phyloP scores from a whole-genome alignment of 2,797 vertebrate species.

The Brachyrhaphis roseni region DNA sequence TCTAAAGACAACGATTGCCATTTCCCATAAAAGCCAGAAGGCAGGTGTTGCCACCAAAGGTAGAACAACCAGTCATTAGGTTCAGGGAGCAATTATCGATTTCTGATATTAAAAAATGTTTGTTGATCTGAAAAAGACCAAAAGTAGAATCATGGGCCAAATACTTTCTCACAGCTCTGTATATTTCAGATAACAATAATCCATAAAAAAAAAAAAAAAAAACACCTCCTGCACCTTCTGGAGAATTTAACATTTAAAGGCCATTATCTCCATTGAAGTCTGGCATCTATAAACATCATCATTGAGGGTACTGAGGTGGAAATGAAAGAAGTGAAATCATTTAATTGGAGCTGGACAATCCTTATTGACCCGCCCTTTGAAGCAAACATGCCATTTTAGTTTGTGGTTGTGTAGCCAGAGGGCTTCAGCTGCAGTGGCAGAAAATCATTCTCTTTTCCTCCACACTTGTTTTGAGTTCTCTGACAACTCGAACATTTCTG shows the following conservation, averaged over 20 bases:
- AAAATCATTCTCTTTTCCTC: not conserved
- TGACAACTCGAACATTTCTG: constrained; percentile 3
- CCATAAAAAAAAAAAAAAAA: constrained; percentile 23
- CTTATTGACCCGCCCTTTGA: constrained; percentile 37
- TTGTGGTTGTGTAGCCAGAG: constrained; percentile 11
- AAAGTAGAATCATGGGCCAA: not conserved
- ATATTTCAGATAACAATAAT: constrained; percentile 12
- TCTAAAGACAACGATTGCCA: not conserved
- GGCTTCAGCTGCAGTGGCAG: not conserved
- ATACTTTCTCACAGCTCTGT: not conserved
- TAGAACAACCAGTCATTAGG: not conserved
- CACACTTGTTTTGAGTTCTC: constrained; percentile 12
- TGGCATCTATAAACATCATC: constrained; percentile 36
- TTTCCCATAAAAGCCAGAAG: not conserved
- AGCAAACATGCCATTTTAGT: constrained; percentile 11
- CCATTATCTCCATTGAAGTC: constrained; percentile 34
- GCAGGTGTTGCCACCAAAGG: not conserved
- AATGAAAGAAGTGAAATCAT: constrained; percentile 19
- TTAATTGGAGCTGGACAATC: constrained; percentile 42
- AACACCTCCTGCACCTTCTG: constrained; percentile 20
- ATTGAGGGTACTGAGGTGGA: constrained; percentile 21
- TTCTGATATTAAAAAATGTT: not conserved
- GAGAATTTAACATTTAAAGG: constrained; percentile 24
- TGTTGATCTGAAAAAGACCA: not conserved
- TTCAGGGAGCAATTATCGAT: not conserved